These are phyloP conservation scores for Hypercompe scribonia DNA, from an alignment of 2,888 invertebrate genomes.

Conservation along the genomic window DNA sequence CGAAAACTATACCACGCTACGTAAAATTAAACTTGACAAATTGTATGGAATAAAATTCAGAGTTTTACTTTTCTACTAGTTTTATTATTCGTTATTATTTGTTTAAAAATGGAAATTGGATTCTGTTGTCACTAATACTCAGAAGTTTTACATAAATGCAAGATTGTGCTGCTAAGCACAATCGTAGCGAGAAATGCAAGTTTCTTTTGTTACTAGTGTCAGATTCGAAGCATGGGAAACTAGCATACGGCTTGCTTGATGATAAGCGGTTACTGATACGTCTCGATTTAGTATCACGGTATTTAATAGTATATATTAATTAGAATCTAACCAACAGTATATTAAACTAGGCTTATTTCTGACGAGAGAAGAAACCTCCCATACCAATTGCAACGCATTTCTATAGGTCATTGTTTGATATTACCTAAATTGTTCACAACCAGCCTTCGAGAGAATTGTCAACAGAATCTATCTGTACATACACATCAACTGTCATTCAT, in stretches of 20 bases:
- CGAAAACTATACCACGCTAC: not conserved
- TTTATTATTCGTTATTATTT: too few species aligned
- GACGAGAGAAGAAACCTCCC: not conserved
- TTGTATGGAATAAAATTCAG: too few species aligned
- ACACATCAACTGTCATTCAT: slow-evolving; percentile 1
- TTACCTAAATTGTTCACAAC: not conserved
- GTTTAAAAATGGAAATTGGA: not conserved
- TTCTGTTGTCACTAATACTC: not conserved
- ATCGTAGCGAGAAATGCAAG: not conserved
- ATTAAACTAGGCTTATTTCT: too few species aligned
- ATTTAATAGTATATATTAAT: too few species aligned
- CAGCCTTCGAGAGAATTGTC: not conserved
- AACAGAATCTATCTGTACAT: not conserved
- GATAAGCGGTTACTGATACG: not conserved
- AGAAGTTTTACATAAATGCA: not conserved
- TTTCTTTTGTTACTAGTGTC: not conserved
- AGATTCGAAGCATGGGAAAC: not conserved
- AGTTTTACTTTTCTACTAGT: too few species aligned
- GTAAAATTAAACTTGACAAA: too few species aligned
- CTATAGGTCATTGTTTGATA: not conserved
- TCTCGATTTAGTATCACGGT: not conserved
- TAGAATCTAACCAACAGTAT: too few species aligned
- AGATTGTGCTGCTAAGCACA: not conserved
- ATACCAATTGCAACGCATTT: not conserved
- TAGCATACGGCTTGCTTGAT: not conserved